phyloP scores from a whole-genome alignment of 2,113 vertebrate species.

The Oceanites oceanicus region DNA sequence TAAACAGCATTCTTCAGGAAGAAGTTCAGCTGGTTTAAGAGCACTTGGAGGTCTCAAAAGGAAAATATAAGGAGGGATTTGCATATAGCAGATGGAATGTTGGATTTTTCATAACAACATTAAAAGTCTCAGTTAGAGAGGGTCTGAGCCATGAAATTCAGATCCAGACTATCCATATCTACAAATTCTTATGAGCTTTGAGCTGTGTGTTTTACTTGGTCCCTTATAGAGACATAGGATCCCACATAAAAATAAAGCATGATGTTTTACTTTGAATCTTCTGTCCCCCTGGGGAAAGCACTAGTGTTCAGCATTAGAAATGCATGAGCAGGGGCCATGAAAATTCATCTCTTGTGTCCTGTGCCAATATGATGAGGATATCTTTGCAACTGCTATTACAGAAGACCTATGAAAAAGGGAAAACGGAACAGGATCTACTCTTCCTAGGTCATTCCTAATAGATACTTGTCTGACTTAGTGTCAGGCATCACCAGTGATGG shows the following conservation, averaged over 20 bases:
- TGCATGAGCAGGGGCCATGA: background rate
- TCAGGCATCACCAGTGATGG: background rate
- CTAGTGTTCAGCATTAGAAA: background rate
- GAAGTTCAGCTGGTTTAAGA: constrained; percentile 15
- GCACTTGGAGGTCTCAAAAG: background rate
- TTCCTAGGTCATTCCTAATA: background rate
- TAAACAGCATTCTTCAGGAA: constrained; percentile 34
- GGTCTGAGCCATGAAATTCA: background rate
- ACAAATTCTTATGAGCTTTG: background rate
- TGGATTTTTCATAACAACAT: background rate
- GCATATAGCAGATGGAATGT: background rate
- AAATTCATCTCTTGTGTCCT: background rate
- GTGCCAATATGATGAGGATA: too few relatives aligned
- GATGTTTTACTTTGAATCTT: background rate
- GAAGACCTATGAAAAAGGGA: background rate
- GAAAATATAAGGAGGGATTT: constrained; percentile 35
- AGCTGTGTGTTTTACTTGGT: background rate
- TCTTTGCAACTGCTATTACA: background rate
- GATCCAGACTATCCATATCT: background rate
- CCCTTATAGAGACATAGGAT: background rate
- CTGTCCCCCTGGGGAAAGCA: background rate
- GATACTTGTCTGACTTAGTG: too few relatives aligned
- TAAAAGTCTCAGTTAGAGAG: background rate
- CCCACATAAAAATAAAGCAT: background rate
- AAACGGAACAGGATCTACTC: background rate